Evolutionary conservation across 2,888 invertebrate species (phyloP), one percentile per base, ranked within the genome.

Genomic region (Caenorhabditis sulstoni): DNA sequence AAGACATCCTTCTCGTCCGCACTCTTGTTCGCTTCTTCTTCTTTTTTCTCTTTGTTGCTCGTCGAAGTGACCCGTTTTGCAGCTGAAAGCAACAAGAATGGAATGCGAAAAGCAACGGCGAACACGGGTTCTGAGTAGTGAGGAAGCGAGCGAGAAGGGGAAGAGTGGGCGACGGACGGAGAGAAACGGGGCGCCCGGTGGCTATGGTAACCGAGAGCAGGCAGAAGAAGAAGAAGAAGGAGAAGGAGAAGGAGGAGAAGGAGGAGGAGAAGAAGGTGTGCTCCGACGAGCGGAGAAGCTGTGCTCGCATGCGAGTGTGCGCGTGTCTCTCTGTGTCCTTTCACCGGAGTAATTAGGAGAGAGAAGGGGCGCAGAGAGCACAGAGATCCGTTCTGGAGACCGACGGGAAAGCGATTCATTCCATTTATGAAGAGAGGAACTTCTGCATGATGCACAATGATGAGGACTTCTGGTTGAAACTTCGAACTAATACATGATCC

Each of bases 121-220:
- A 50, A 39, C 62, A 45, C 22, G 22, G 35, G 55, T 53, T 49
- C 47, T 55, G 47, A 53, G 49, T 39, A 45, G 41, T 14, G 35
- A 45, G 20, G 70, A 41, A 61, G 47, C 20, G 18, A 58, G 20
- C 41, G 50, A 64, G 22, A 20, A 47, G 35, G 47, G 18, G 57
- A 39, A 45, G 35, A 47, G 41, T 9, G 39, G 45, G 18, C 9
- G 3, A 14, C 53, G 18, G 45, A 47, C 55, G 14, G 39, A 12
- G 64, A 49, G 52, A 49, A 18, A 37, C 14, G 49, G 22, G 45
- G 23, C 41, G 52, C 53, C 29, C 44, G 55, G 74, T 74, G 44
- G 50, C 62, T 53, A 74, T 59, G 66, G 74, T 39, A 58, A 58
- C 49, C 49, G 41, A 45, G 20, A 29, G 49, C 47, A 58, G 22